Evolutionary conservation across 2,797 vertebrate species (phyloP).

Genomic region (Diplodus sargus): DNA sequence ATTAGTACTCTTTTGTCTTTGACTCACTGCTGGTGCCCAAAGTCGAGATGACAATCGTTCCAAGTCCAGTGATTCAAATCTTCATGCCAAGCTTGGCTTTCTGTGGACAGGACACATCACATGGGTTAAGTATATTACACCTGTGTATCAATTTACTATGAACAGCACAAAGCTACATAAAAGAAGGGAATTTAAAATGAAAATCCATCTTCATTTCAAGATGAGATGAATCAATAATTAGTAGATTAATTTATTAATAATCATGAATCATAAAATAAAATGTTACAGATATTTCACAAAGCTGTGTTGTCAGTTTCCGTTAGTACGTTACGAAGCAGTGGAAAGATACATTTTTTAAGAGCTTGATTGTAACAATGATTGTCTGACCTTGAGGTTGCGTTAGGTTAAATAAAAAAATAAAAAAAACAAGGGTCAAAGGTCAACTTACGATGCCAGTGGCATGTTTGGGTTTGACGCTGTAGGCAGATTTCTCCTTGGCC

Average conservation of each 20-base stretch:
- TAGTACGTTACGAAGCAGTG: too few species aligned
- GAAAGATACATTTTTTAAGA: too few species aligned
- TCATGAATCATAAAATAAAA: too few species aligned
- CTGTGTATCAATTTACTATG: background rate
- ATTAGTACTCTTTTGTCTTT: conserved; percentile 12
- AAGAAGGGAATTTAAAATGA: background rate
- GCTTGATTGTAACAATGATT: too few species aligned
- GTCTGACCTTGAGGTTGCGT: background rate
- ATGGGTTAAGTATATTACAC: conserved; percentile 6
- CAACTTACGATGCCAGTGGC: conserved; percentile 94
- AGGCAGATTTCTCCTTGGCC: conserved; percentile 93
- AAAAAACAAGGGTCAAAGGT: background rate
- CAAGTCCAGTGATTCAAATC: conserved; percentile 82
- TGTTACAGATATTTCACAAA: too few species aligned
- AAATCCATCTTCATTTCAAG: background rate
- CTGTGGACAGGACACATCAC: conserved; percentile 77
- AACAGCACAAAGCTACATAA: background rate
- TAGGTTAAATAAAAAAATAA: background rate
- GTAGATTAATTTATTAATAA: too few species aligned
- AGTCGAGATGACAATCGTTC: conserved; percentile 8
- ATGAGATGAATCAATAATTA: background rate
- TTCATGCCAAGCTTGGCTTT: conserved; percentile 98
- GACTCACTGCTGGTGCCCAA: conserved; percentile 46
- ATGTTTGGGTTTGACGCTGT: conserved; percentile 96
- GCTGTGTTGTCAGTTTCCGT: too few species aligned